Conservation (phyloP, 1,140 invertebrate genomes). For the Ganaspis sp. region DNA sequence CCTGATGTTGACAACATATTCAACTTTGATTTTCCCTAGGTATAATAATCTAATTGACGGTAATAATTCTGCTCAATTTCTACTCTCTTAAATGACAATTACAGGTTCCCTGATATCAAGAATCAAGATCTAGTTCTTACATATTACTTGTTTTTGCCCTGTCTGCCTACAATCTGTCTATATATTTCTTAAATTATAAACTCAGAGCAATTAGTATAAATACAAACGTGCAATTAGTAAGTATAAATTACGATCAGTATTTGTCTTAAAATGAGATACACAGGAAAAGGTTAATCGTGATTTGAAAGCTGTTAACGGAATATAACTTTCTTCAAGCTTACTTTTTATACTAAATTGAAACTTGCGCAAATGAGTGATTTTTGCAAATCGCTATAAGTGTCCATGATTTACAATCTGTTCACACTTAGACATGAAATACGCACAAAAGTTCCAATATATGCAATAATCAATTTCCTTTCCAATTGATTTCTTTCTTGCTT, state of each 20-base stretch:
- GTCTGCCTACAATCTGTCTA: not conserved
- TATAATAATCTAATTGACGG: constrained; percentile 1
- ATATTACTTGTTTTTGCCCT: constrained; percentile 11
- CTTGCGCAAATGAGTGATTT: constrained; percentile 1
- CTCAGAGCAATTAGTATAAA: constrained; percentile 28
- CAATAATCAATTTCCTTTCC: not conserved
- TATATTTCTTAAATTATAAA: constrained; percentile 26
- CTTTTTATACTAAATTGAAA: not conserved
- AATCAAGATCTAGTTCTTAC: constrained; percentile 26
- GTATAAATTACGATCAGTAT: constrained; percentile 30
- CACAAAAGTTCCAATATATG: not conserved
- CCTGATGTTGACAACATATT: not conserved
- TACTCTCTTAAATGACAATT: constrained; percentile 29
- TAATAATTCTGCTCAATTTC: constrained; percentile 12
- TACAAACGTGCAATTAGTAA: constrained; percentile 28
- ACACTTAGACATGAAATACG: not conserved
- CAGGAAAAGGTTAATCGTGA: constrained; percentile 20
- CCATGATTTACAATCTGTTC: not conserved
- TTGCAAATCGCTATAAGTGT: not conserved
- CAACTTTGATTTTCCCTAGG: not conserved
- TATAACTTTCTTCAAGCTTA: not conserved
- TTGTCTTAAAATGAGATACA: constrained; percentile 13
- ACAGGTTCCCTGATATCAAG: constrained; percentile 14
- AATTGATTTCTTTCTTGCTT: too few species aligned
- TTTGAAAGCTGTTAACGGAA: constrained; percentile 17